Evolutionary conservation across 2,113 vertebrate genomes (phyloP), one percentile per base, ranked within the genome.

Genomic region (Odontesthes bonariensis): DNA sequence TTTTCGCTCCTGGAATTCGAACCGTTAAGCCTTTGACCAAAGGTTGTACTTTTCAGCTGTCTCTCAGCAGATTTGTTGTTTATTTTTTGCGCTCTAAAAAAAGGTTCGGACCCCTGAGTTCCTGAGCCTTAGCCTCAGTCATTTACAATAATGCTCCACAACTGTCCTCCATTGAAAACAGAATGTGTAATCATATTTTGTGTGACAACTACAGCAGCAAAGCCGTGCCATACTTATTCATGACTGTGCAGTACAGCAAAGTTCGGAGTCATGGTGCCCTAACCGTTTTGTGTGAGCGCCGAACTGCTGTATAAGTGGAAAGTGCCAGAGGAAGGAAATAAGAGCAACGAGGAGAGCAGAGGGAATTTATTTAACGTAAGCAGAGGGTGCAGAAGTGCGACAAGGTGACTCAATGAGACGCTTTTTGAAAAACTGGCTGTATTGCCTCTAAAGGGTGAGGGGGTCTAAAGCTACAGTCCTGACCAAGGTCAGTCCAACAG

Each of bases 221-320:
- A 69, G 20, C 38, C 44, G 62, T 60, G 53, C 22, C 44, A 54
- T 13, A 51, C 23, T 33, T 31, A 20, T n/a, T 61, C 51, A 55
- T 58, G 67, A 57, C 33, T 47, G 71, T 19, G 49, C 54, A 68
- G n/a, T 22, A 31, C 20, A 44, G 51, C 76, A 74, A 61, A 77
- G 60, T 70, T 67, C n/a, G 72, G 75, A 82, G 64, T 69, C 72
- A 70, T 3, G 3, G 51, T 49, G 71, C n/a, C 73, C 40, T 67
- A 12, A 56, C 33, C 44, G 31, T 59, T 59, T 78, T 64, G 35
- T 65, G 33, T 69, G 62, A 20, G 32, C 11, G 27, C 23, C 62
- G 55, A 73, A 70, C 42, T 75, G 65, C 44, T 54, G 60, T 33
- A 51, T 49, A 63, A 57, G 35, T 63, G 58, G 60, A 75, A 77